Base-by-base conservation (phyloP, 2,888 invertebrate genomes). In the Tryphoninae sp. region DNA sequence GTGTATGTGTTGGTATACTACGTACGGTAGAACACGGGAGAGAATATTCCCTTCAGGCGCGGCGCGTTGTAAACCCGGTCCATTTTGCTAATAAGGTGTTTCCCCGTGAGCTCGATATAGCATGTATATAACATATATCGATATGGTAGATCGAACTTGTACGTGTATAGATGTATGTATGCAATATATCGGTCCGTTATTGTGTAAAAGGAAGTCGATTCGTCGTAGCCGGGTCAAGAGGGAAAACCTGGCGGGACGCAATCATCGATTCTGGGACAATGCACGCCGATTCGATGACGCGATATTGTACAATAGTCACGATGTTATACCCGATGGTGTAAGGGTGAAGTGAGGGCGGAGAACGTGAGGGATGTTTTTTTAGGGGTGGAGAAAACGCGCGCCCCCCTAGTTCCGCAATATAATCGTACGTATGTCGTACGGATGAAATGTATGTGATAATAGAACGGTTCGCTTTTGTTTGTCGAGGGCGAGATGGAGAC, bases 21-120 rank as follows among this genome's bases (percentile, higher is more conserved):
- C 19, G 26, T 42, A 59, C 64, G 26, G 22, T 40, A 74, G 33
- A 77, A 69, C 55, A 78, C 73, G 71, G 23, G 72, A 75, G 69
- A 80, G 68, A 81, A 76, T 79, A 71, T 74, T 59, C 76, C 77
- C 76, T 76, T 75, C 81, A 55, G 83, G 67, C 81, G 45, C 51
- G 51, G 40, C 23, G 68, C 68, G 73, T 68, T 76, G 55, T 76
- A 45, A 78, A 79, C 71, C 59, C 68, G 76, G 84, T 82, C 88
- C 88, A 89, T 88, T 87, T 88, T 86, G 85, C 85, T 88, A 89
- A 89, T 89, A 87, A 88, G 87, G 86, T 86, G 87, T 84, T 89
- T 86, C 84, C 83, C 82, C 68, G 51, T 19, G 51, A 65, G 68
- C 33, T 59, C 67, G 40, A 59, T 51, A 22, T 53, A 62, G 51